phyloP scores from a whole-genome alignment of 2,888 invertebrate genomes.

The Prionchulus punctatus region DNA sequence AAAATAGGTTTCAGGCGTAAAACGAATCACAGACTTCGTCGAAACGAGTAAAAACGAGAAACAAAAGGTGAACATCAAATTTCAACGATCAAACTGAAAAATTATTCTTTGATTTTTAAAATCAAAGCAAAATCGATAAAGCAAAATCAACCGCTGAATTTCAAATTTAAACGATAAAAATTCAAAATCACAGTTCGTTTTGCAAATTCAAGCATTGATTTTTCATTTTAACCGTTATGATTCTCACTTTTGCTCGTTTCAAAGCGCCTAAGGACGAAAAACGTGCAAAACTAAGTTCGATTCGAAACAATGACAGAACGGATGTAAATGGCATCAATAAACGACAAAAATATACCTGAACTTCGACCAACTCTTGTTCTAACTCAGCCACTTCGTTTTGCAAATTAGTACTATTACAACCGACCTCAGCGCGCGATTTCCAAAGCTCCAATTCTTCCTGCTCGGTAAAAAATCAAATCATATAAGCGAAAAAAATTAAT shows the following conservation, averaged over 20 bases:
- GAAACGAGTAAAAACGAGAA: not conserved
- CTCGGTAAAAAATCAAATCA: not conserved
- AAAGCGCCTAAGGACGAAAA: too few relatives aligned
- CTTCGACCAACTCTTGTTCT: conserved; percentile 11
- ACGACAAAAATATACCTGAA: conserved; percentile 9
- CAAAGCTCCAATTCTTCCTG: conserved; percentile 6
- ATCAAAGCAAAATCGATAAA: too few relatives aligned
- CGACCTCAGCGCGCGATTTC: not conserved
- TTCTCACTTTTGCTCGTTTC: too few relatives aligned
- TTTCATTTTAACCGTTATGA: not conserved
- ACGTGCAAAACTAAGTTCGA: too few relatives aligned
- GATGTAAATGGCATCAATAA: too few relatives aligned
- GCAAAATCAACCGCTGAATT: too few relatives aligned
- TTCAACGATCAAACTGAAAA: too few relatives aligned
- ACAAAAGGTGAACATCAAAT: not conserved
- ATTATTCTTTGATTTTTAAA: too few relatives aligned
- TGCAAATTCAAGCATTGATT: too few relatives aligned
- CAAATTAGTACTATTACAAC: not conserved
- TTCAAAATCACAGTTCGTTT: too few relatives aligned
- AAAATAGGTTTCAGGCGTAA: not conserved
- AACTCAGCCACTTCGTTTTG: conserved; percentile 7
- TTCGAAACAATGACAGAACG: too few relatives aligned
- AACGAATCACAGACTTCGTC: not conserved
- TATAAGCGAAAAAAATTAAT: not conserved
- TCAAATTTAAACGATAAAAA: too few relatives aligned